A percentile compares a stretch with the other conserved stretches of the same genome.
Evolutionary conservation across 2,797 vertebrate species (phyloP).

Genomic region (Emys orbicularis): DNA sequence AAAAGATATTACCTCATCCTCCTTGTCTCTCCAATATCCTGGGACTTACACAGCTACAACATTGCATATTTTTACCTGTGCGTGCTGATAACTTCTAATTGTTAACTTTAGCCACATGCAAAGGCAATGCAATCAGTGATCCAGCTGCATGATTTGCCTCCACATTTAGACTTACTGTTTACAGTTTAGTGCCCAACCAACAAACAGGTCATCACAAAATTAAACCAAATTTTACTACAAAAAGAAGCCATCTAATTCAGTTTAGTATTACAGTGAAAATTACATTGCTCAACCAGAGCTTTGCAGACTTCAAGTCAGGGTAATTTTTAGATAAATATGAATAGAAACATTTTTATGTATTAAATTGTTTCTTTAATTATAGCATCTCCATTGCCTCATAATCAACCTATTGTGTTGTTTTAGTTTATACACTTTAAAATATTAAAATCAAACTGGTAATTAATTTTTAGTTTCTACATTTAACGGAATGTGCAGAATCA

Average conservation of each 20-base stretch:
- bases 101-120: not conserved
- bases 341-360: slow-evolving; percentile 45
- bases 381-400: slow-evolving; percentile 36
- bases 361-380: slow-evolving; percentile 69
- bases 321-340: slow-evolving; percentile 45
- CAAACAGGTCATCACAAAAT: not conserved
- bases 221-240: slow-evolving; percentile 3
- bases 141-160: not conserved
- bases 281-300: slow-evolving; percentile 28
- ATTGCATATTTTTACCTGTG: too few relatives aligned
- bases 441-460: slow-evolving; percentile 51
- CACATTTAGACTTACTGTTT: not conserved
- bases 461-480: slow-evolving; percentile 43
- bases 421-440: slow-evolving; percentile 35
- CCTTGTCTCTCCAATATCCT: too few relatives aligned
- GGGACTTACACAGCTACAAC: too few relatives aligned
- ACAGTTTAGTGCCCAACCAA: not conserved
- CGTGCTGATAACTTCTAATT: not conserved
- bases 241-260: not conserved
- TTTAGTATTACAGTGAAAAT: slow-evolving; percentile 45
- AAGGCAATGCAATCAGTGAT: not conserved
- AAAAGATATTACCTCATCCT: too few relatives aligned
- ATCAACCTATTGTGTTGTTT: slow-evolving; percentile 42
- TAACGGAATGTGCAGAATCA: slow-evolving; percentile 22
- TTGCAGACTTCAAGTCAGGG: slow-evolving; percentile 50